phyloP scores from a whole-genome alignment of 2,888 invertebrate genomes.

The Ellobium chinense region DNA sequence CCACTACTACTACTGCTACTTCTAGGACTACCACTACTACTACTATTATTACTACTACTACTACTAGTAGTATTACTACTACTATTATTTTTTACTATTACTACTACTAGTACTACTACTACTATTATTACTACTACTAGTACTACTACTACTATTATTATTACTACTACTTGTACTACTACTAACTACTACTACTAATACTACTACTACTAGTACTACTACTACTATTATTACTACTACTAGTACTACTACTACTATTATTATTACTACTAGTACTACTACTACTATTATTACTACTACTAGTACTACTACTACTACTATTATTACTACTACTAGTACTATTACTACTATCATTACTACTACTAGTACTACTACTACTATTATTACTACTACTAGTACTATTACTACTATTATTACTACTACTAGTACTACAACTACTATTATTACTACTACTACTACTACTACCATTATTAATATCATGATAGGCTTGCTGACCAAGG shows the following conservation, averaged over 20 bases:
- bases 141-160: no score
- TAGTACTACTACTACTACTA: not conserved
- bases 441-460: conserved; percentile 49
- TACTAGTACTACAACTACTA: conserved; percentile 45
- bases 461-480: no score
- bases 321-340: not conserved
- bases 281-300: not conserved
- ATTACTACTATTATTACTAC: conserved; percentile 46
- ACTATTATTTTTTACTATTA: no score
- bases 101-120: no score
- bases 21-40: no score
- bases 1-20: no score
- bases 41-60: no score
- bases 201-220: conserved; percentile 45
- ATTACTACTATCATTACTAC: not conserved
- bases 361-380: not conserved
- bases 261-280: conserved; percentile 46
- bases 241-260: conserved; percentile 41
- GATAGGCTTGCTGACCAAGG: no score
- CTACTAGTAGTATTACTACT: no score
- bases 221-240: conserved; percentile 43
- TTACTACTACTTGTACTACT: no score
- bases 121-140: no score
- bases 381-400: conserved; percentile 48
- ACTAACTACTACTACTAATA: conserved; percentile 37